A percentile compares a stretch with the other conserved stretches of the same genome.
These are phyloP conservation scores for Artibeus jamaicensis DNA, from an alignment of 2,797 vertebrate genomes.

Conservation along the genomic window DNA sequence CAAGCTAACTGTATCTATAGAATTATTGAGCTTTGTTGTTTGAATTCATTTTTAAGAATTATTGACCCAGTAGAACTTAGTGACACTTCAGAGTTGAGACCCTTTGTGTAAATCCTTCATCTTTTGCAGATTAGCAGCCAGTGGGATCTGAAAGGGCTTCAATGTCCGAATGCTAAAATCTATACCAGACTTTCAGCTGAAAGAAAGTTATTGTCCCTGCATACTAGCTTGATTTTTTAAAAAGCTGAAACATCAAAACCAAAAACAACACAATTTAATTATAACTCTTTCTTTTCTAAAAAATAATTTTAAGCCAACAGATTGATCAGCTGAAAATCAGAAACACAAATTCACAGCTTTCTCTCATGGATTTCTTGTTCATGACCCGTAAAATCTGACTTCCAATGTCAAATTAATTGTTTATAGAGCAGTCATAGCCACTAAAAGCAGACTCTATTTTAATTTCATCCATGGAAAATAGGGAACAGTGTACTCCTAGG, in stretches of 20 bases:
- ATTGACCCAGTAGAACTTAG: slow-evolving; percentile 56
- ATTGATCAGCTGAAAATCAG: not conserved
- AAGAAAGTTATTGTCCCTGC: slow-evolving; percentile 2
- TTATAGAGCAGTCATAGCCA: not conserved
- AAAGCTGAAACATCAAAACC: not conserved
- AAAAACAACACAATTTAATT: not conserved
- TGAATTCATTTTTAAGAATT: slow-evolving; percentile 70
- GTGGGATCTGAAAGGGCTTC: slow-evolving; percentile 41
- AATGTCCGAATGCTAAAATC: slow-evolving; percentile 48
- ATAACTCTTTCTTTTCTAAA: not conserved
- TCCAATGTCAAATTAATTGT: slow-evolving; percentile 68
- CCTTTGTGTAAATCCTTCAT: slow-evolving; percentile 53
- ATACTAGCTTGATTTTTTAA: not conserved
- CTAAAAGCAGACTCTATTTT: slow-evolving; percentile 32
- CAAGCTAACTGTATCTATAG: not conserved
- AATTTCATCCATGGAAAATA: not conserved
- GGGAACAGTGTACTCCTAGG: not conserved
- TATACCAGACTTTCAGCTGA: slow-evolving; percentile 30
- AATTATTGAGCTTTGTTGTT: slow-evolving; percentile 49
- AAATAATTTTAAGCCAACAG: slow-evolving; percentile 36
- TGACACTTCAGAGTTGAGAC: slow-evolving; percentile 52
- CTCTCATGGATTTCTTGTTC: slow-evolving; percentile 59
- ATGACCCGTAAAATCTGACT: slow-evolving; percentile 69
- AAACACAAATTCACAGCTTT: slow-evolving; percentile 23
- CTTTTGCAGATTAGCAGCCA: slow-evolving; percentile 48